Evolutionary conservation across 2,797 vertebrate species (phyloP).

Genomic region (Anomalospiza imberbis): DNA sequence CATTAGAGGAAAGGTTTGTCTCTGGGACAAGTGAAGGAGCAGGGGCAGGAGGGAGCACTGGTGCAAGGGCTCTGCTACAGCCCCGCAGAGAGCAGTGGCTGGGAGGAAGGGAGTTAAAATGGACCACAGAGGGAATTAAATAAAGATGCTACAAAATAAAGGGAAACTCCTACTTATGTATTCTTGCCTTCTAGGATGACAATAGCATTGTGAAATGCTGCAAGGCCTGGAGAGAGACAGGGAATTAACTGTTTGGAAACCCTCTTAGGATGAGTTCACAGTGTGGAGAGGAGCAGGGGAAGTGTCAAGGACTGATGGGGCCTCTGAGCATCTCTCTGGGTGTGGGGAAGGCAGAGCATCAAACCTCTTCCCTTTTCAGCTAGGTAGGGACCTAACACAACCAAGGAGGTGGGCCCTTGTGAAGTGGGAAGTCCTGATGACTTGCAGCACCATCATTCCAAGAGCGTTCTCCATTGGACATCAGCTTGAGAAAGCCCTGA

Average conservation of each 20-base stretch:
- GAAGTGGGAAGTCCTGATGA: not conserved
- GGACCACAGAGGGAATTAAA: constrained; percentile 25
- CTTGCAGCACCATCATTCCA: accelerated
- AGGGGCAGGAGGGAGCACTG: not conserved
- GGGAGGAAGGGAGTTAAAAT: constrained; percentile 4
- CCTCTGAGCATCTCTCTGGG: not conserved
- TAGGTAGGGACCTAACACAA: not conserved
- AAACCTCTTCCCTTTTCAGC: not conserved
- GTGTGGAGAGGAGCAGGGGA: not conserved
- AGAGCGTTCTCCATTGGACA: accelerated
- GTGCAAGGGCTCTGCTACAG: not conserved
- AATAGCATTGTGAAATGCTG: constrained; percentile 42
- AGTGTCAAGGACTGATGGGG: not conserved
- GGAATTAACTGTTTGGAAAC: constrained; percentile 23
- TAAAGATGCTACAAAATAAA: not conserved
- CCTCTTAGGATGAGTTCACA: not conserved
- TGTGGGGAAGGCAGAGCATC: not conserved
- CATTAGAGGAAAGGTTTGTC: not conserved
- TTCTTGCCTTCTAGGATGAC: constrained; percentile 33
- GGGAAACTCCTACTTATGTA: constrained; percentile 1
- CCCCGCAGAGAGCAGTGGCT: accelerated
- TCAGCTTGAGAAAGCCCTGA: not conserved
- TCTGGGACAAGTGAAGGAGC: not conserved
- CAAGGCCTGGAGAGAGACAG: not conserved
- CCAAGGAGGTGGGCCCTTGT: not conserved